A percentile compares a stretch with the other conserved stretches of the same genome.
These are phyloP conservation scores for Phengaris arion DNA, from an alignment of 2,888 invertebrate genomes.

Conservation along the genomic window DNA sequence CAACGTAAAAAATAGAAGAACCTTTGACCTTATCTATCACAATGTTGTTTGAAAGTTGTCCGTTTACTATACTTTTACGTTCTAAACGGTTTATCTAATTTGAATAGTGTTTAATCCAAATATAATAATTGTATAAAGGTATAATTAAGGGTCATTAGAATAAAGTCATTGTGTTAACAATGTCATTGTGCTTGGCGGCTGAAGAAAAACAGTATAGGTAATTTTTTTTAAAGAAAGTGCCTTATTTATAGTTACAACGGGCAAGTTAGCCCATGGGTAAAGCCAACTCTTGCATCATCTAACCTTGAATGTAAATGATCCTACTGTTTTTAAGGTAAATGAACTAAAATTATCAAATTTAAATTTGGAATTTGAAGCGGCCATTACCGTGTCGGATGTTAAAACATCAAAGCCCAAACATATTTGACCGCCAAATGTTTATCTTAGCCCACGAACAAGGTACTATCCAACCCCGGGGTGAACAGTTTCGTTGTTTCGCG, in stretches of 20 bases:
- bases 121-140: not conserved
- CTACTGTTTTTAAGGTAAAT: not conserved
- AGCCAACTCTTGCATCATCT: too few species aligned
- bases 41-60: conserved; percentile 36
- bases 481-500: conserved; percentile 1
- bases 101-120: conserved; percentile 25
- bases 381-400: not conserved
- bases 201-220: too few species aligned
- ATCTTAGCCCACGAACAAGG: conserved; percentile 14
- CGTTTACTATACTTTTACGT: conserved; percentile 31
- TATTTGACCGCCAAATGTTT: conserved; percentile 16
- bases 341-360: not conserved
- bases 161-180: not conserved
- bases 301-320: too few species aligned
- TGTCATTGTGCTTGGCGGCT: too few species aligned
- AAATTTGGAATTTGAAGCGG: not conserved
- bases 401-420: not conserved
- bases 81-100: conserved; percentile 31
- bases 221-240: too few species aligned
- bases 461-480: not conserved
- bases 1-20: conserved; percentile 33
- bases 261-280: too few species aligned
- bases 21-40: conserved; percentile 35
- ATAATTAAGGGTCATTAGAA: not conserved
- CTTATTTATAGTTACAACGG: too few species aligned